Base-by-base conservation (phyloP, 2,888 invertebrate species). In the Heliothis peltigera region DNA sequence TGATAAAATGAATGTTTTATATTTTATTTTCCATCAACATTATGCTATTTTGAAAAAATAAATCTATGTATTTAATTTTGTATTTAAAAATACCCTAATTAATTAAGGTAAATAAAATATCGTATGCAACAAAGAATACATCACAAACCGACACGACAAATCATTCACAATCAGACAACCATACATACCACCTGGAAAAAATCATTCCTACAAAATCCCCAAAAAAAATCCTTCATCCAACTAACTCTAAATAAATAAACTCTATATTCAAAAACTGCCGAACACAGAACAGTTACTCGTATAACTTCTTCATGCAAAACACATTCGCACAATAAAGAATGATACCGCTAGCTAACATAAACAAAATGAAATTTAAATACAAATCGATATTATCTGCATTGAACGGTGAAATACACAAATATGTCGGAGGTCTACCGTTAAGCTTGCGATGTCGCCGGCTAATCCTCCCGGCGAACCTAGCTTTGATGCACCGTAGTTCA, bases 341-440 rank as follows among this genome's bases (percentile, higher is more conserved):
- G 52, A 43, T 67, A 67, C 55, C 46, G 54, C 49, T 58, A 61
- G 54, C 57, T 60, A 63, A 58, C 70, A 52, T 43, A 47, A 70
- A 70, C 52, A 55, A 68, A 70, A 66, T 58, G 57, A 56, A 49
- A 22, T 43, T 60, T 47, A 65, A 63, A 60, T 76, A 65, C 65
- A 48, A 64, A 65, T 71, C 70, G 65, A 60, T 74, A 77, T 57
- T 58, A 60, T 5, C 7, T 10, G 19, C 25, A 51, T 35, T 43
- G 32, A 64, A 68, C 53, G 51, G 58, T 65, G 58, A 75, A 75
- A 64, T 55, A 66, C 61, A 53, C 58, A 65, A 79, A 76, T 73
- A 69, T 61, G 53, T 58, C 32, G 64, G 65, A 77, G 82, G 78
- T 83, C 80, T 70, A 74, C 80, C 76, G 83, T 84, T 85, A 85